Conservation (phyloP, 2,888 invertebrate species). For the Epicampocera succincta region DNA sequence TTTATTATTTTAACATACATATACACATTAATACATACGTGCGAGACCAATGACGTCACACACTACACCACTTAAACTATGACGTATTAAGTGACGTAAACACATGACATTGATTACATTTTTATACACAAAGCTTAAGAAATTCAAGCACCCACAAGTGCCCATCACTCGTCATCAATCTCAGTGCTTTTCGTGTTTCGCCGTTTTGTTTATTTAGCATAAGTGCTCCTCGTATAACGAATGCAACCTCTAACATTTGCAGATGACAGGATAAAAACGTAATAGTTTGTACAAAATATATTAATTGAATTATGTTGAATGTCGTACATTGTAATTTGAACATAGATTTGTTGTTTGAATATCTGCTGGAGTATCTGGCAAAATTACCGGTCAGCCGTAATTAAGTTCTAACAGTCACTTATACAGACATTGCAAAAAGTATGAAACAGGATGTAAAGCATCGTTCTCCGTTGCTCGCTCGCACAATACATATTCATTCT, state of each 20-base stretch:
- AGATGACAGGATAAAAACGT: constrained; percentile 32
- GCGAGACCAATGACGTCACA: constrained; percentile 14
- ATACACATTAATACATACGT: too few relatives aligned
- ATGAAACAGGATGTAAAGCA: constrained; percentile 38
- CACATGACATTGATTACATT: background rate
- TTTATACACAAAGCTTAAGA: background rate
- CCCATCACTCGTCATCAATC: background rate
- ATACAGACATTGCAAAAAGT: constrained; percentile 6
- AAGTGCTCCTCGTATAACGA: background rate
- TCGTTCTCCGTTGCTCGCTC: background rate
- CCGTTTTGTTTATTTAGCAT: background rate
- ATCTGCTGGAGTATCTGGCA: background rate
- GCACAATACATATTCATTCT: constrained; percentile 21
- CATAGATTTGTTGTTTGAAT: constrained; percentile 11
- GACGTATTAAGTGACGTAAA: constrained; percentile 22
- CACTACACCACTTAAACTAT: background rate
- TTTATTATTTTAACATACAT: too few relatives aligned
- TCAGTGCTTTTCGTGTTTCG: background rate
- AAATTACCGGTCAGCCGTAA: constrained; percentile 9
- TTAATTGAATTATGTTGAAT: constrained; percentile 58
- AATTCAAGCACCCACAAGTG: constrained; percentile 28
- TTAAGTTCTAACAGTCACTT: constrained; percentile 42
- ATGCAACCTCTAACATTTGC: constrained; percentile 9
- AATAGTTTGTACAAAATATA: constrained; percentile 41
- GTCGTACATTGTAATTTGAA: constrained; percentile 26